Percentiles rank a stretch among this genome's conserved stretches.
Evolutionary conservation across 2,888 invertebrate species (phyloP).

Genomic region (Matsumyia berberina): DNA sequence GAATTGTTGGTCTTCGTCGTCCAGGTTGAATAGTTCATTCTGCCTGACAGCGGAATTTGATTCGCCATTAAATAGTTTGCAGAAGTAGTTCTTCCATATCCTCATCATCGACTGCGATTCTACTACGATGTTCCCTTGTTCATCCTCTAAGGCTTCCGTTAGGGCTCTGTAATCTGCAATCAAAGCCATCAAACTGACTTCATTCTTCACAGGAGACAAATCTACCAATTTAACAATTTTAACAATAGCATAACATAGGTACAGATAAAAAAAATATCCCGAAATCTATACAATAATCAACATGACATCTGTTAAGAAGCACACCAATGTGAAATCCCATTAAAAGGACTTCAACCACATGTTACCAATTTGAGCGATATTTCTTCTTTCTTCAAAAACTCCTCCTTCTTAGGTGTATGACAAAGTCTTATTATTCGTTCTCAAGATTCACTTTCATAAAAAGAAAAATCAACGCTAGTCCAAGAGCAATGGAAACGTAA

Average conservation of each 20-base stretch:
- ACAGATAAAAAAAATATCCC: not conserved
- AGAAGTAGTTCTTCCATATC: too few relatives aligned
- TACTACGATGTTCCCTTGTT: too few relatives aligned
- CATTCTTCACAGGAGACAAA: constrained; percentile 5
- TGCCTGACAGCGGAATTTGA: too few relatives aligned
- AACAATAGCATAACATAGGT: not conserved
- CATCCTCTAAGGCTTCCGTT: too few relatives aligned
- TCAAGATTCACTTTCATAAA: constrained; percentile 47
- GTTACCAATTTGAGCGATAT: constrained; percentile 48
- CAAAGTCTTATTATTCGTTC: constrained; percentile 42
- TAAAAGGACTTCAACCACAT: constrained; percentile 67
- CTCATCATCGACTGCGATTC: too few relatives aligned
- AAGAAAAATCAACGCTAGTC: constrained; percentile 24
- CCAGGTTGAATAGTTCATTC: too few relatives aligned
- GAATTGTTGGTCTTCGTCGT: too few relatives aligned
- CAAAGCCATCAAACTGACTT: constrained; percentile 35
- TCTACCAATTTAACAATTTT: constrained; percentile 49
- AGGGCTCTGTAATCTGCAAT: constrained; percentile 18
- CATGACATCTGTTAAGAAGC: constrained; percentile 47
- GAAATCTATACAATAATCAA: constrained; percentile 53
- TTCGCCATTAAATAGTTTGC: too few relatives aligned
- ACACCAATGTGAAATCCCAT: constrained; percentile 67
- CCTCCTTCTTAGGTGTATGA: constrained; percentile 31
- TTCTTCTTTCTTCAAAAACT: constrained; percentile 46
- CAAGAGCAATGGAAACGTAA: not conserved